These are phyloP conservation scores for Chironomus tentans DNA, from an alignment of 2,888 invertebrate genomes.

Conservation along the genomic window DNA sequence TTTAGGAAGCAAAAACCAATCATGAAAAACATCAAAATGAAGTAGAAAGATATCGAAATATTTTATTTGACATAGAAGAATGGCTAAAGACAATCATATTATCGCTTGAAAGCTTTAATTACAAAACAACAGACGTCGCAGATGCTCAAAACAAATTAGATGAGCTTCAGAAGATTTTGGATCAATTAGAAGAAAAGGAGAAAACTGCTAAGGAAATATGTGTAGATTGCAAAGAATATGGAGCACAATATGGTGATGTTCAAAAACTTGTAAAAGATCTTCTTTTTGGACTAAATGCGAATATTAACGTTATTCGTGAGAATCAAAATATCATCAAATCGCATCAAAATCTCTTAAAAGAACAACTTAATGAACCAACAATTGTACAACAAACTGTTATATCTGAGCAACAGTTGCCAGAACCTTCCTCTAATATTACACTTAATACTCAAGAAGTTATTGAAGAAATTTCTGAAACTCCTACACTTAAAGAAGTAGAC, in stretches of 20 bases:
- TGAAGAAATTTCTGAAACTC: background rate
- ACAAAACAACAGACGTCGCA: constrained; percentile 41
- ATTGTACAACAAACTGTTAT: constrained; percentile 39
- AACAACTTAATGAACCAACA: constrained; percentile 32
- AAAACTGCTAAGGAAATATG: constrained; percentile 44
- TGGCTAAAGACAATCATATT: constrained; percentile 45
- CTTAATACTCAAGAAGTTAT: background rate
- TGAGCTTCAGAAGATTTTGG: constrained; percentile 46
- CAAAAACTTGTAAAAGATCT: constrained; percentile 43
- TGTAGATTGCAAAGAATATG: constrained; percentile 41
- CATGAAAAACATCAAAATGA: constrained; percentile 48
- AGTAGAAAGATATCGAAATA: constrained; percentile 45
- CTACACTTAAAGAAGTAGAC: background rate
- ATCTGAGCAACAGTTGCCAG: no score
- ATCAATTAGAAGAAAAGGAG: constrained; percentile 45
- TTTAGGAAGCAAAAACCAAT: constrained; percentile 46
- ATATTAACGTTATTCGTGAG: constrained; percentile 14
- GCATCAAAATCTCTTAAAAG: background rate
- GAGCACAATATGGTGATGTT: constrained; percentile 45
- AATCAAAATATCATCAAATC: constrained; percentile 2
- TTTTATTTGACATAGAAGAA: constrained; percentile 47
- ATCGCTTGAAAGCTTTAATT: constrained; percentile 34
- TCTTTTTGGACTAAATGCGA: constrained; percentile 31
- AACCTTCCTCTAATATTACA: no score
- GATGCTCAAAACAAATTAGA: constrained; percentile 42